These are phyloP conservation scores for Jaculus jaculus DNA, from an alignment of 2,113 vertebrate species.

Conservation along the genomic window DNA sequence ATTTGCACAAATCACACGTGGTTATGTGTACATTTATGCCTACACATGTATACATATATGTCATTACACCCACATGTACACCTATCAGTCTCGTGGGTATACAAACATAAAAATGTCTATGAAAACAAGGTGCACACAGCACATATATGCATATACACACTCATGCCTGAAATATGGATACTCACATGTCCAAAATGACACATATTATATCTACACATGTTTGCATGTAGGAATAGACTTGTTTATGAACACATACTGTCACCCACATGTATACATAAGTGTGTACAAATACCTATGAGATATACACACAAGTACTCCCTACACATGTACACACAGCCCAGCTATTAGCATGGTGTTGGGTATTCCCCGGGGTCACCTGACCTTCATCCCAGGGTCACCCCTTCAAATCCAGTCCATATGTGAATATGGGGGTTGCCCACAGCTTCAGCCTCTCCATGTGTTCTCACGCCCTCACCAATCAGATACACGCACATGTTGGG, in stretches of 20 bases:
- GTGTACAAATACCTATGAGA: too few species aligned
- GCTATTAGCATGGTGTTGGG: not conserved
- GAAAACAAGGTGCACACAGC: not conserved
- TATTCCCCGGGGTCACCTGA: too few species aligned
- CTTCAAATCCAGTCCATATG: not conserved
- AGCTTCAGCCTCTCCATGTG: not conserved
- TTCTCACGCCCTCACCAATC: not conserved
- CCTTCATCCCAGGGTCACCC: too few species aligned
- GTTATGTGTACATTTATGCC: not conserved
- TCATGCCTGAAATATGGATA: not conserved
- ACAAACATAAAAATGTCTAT: too few species aligned
- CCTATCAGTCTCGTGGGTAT: too few species aligned
- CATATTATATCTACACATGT: not conserved
- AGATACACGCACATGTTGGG: not conserved
- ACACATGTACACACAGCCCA: not conserved
- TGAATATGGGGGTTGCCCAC: rapidly evolving
- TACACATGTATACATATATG: not conserved
- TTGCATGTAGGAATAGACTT: not conserved
- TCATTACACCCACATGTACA: not conserved
- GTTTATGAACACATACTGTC: not conserved
- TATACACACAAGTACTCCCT: not conserved
- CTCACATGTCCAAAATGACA: not conserved
- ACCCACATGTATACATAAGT: not conserved
- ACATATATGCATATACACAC: not conserved
- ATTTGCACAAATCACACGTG: not conserved